Conservation (phyloP, 1,140 invertebrate genomes). For the Hyposmocoma kahamanoa region DNA sequence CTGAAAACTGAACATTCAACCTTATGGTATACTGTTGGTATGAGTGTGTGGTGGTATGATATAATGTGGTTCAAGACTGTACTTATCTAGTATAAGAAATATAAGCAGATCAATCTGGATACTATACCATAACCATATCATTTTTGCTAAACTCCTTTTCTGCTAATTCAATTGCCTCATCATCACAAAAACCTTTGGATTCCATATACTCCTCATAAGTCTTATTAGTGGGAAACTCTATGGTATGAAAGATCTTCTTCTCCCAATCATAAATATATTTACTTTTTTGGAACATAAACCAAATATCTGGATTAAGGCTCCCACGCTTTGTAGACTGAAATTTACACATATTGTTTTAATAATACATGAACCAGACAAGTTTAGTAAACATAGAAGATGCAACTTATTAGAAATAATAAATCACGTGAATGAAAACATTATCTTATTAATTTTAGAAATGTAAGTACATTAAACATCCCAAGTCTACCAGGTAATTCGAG, state of each 20-base stretch:
- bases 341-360: neutral
- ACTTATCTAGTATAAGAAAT: no score
- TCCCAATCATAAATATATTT: constrained; percentile 93
- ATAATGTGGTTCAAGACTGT: no score
- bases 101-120: no score
- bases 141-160: constrained; percentile 92
- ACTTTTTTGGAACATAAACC: constrained; percentile 97
- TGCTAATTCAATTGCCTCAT: constrained; percentile 82
- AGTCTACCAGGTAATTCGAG: no score
- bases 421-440: constrained; percentile 3
- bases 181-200: constrained; percentile 91
- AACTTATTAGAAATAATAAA: no score
- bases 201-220: constrained; percentile 84
- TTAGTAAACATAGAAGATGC: no score
- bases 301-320: constrained; percentile 72
- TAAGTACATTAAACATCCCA: no score
- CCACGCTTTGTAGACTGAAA: constrained; percentile 45
- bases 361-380: no score
- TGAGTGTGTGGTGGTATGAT: no score
- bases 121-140: constrained; percentile 85
- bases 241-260: constrained; percentile 84
- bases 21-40: no score
- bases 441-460: constrained; percentile 3
- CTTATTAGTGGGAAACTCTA: constrained; percentile 88
- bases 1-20: no score